Evolutionary conservation across 1,140 invertebrate genomes (phyloP).

Genomic region (Ericerus pela): DNA sequence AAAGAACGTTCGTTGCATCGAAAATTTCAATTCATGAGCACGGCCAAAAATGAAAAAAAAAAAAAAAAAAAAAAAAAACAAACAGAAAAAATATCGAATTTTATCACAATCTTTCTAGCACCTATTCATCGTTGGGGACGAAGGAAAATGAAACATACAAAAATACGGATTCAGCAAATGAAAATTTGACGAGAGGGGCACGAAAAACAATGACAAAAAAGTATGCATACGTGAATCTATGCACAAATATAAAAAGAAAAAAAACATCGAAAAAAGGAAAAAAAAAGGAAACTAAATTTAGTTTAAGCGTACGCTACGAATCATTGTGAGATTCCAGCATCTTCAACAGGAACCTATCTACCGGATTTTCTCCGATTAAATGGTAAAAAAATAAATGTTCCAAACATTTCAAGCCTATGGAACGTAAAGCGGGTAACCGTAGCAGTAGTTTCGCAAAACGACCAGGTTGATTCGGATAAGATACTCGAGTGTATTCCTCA

Average conservation of each 20-base stretch:
- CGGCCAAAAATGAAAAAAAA: background rate
- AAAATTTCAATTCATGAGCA: too few relatives aligned
- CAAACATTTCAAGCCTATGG: constrained; percentile 88
- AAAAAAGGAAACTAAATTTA: background rate
- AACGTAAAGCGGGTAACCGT: constrained; percentile 80
- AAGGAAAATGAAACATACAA: background rate
- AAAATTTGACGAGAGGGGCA: background rate
- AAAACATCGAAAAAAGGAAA: background rate
- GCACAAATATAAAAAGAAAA: background rate
- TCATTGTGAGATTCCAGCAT: constrained; percentile 41
- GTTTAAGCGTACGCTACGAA: background rate
- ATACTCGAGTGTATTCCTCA: constrained; percentile 81
- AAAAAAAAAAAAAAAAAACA: background rate
- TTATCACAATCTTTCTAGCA: background rate
- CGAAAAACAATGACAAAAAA: too few relatives aligned
- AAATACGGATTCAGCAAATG: background rate
- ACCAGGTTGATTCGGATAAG: constrained; percentile 77
- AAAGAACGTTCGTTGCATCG: too few relatives aligned
- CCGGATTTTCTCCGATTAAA: constrained; percentile 60
- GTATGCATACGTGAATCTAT: too few relatives aligned
- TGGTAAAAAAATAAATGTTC: constrained; percentile 94
- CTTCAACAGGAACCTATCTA: constrained; percentile 54
- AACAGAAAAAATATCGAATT: too few relatives aligned
- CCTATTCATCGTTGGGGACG: too few relatives aligned
- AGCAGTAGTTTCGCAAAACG: constrained; percentile 87